Conservation (phyloP, 2,797 vertebrate genomes). For the Peromyscus attwateri region DNA sequence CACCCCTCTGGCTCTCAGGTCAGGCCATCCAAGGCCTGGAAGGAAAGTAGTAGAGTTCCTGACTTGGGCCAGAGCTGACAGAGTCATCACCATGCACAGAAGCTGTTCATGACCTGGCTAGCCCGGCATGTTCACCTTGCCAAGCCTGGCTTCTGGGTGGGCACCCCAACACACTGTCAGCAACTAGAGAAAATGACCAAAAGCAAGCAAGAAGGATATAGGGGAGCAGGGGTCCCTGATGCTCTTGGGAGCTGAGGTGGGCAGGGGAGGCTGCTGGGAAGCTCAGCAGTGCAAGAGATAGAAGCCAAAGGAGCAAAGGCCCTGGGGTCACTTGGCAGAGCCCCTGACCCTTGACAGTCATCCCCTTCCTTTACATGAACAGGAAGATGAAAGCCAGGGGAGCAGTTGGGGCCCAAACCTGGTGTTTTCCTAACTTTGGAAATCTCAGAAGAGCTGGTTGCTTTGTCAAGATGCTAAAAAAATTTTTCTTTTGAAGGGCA, state of each 20-base stretch:
- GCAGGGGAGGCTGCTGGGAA: not conserved
- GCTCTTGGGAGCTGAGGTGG: no score
- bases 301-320: not conserved
- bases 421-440: not conserved
- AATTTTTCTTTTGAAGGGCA: constrained; percentile 10
- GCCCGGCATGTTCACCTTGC: rapidly evolving
- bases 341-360: no score
- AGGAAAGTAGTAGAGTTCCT: not conserved
- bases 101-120: not conserved
- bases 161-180: not conserved
- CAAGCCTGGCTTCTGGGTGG: not conserved
- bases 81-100: not conserved
- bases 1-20: not conserved
- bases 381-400: not conserved
- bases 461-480: constrained; percentile 30
- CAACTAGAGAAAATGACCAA: not conserved
- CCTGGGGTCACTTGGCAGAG: not conserved
- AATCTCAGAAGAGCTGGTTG: not conserved
- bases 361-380: not conserved
- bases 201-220: not conserved
- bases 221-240: not conserved
- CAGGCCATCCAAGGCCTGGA: not conserved
- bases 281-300: not conserved
- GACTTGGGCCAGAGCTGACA: not conserved
- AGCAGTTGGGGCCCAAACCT: not conserved